Evolutionary conservation across 2,888 invertebrate genomes (phyloP).

Genomic region (Tetranychus truncatus): DNA sequence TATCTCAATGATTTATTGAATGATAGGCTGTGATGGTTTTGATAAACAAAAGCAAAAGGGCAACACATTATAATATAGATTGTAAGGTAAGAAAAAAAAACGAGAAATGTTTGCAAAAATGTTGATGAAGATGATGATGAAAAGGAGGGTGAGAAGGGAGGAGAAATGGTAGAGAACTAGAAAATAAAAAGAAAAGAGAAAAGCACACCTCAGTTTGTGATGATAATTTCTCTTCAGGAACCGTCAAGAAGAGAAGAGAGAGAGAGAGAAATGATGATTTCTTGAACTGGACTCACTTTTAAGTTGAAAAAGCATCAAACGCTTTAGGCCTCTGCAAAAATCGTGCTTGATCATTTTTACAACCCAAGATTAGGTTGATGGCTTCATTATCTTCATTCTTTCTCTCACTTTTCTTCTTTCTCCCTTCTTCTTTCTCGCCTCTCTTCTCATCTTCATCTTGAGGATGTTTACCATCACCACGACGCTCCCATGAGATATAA

Average conservation of each 20-base stretch:
- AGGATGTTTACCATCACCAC: not conserved
- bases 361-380: not conserved
- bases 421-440: not conserved
- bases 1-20: no score
- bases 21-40: no score
- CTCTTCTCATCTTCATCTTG: not conserved
- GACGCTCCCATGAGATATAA: no score
- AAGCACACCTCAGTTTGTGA: not conserved
- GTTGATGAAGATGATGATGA: no score
- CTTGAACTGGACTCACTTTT: not conserved
- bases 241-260: not conserved
- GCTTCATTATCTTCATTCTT: conserved; percentile 12
- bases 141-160: not conserved
- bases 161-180: not conserved
- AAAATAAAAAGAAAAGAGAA: not conserved
- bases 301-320: not conserved
- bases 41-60: no score
- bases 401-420: conserved; percentile 13
- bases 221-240: not conserved
- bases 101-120: no score
- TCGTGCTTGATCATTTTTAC: not conserved
- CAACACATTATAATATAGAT: no score
- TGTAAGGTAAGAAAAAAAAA: no score
- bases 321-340: not conserved
- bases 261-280: not conserved